phyloP scores from a whole-genome alignment of 2,113 vertebrate species.

The Scartelaos histophorus region DNA sequence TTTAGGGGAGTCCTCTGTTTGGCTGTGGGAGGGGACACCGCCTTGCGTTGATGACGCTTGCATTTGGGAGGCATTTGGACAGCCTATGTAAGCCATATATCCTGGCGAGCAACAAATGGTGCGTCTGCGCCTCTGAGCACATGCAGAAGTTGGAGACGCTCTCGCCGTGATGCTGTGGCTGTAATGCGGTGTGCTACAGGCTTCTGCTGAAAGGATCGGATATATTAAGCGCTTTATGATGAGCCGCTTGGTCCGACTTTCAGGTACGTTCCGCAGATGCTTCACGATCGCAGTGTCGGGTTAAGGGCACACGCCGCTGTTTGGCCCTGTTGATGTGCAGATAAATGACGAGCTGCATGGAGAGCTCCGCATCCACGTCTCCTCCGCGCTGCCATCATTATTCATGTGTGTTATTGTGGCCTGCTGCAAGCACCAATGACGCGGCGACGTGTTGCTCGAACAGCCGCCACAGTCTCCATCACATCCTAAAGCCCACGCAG shows the following conservation, averaged over 20 bases:
- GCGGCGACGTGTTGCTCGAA: constrained; percentile 44
- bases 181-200: constrained; percentile 13
- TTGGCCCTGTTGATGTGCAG: constrained; percentile 53
- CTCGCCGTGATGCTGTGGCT: constrained; percentile 32
- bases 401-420: constrained; percentile 36
- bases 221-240: constrained; percentile 60
- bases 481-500: background rate
- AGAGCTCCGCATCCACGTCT: constrained; percentile 38
- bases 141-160: constrained; percentile 37
- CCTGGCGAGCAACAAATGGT: constrained; percentile 55
- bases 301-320: constrained; percentile 15
- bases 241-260: constrained; percentile 52
- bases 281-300: background rate
- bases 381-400: background rate
- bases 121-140: constrained; percentile 22
- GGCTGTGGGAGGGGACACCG: constrained; percentile 49
- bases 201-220: constrained; percentile 69
- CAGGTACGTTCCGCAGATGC: constrained; percentile 53
- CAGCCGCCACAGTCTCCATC: constrained; percentile 13
- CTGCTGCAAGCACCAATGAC: constrained; percentile 36
- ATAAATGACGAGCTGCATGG: constrained; percentile 46
- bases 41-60: constrained; percentile 68
- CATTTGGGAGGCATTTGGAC: constrained; percentile 66
- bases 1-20: constrained; percentile 16
- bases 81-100: constrained; percentile 51